phyloP scores from a whole-genome alignment of 2,113 vertebrate species.

The Propithecus coquereli region DNA sequence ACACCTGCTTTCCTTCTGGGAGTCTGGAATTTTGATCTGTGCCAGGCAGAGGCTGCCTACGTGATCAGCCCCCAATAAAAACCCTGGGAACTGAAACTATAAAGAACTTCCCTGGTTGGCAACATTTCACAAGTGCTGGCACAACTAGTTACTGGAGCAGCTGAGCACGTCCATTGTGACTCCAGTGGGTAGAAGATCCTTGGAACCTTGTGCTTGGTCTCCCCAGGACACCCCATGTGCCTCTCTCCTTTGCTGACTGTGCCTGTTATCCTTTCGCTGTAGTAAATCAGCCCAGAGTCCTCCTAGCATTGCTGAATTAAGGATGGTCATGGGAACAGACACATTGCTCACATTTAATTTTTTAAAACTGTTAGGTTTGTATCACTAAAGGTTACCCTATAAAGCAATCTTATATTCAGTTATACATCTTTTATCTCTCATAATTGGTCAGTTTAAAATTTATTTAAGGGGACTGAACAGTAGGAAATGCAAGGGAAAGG shows the following conservation, averaged over 20 bases:
- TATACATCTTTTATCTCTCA: neutral
- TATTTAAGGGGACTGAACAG: neutral
- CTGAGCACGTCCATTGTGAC: neutral
- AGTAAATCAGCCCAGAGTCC: neutral
- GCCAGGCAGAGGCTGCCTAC: neutral
- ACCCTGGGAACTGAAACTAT: neutral
- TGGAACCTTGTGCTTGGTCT: neutral
- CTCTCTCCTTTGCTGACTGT: neutral
- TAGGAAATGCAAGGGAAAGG: neutral
- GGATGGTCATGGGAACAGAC: neutral
- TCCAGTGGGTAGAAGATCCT: neutral
- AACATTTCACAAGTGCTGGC: neutral
- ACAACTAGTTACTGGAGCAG: neutral
- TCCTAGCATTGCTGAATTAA: neutral
- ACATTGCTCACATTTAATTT: neutral
- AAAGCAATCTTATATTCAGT: neutral
- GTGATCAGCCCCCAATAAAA: neutral
- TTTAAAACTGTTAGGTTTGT: neutral
- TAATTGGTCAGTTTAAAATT: neutral
- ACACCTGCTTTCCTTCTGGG: neutral
- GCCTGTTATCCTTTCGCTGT: neutral
- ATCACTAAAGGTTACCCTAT: neutral
- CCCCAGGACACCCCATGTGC: neutral
- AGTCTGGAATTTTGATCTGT: neutral
- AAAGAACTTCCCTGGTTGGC: neutral